Conservation (phyloP, 2,888 invertebrate genomes). For the Drosophila quasianomalipes region DNA sequence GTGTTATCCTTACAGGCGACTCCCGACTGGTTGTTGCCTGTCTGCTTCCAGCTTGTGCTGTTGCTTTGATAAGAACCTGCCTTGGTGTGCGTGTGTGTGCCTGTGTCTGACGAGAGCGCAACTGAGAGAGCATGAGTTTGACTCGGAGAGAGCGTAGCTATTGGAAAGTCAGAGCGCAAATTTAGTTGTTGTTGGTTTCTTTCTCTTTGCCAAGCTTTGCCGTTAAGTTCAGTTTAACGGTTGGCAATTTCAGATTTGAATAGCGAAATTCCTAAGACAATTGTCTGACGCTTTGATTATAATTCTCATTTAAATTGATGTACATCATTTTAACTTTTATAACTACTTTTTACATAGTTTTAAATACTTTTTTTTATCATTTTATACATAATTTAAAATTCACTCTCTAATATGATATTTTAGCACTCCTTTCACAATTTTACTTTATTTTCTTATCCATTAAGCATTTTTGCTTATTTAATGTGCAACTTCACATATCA, state of each 20-base stretch:
- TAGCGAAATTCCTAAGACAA: not conserved
- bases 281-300: not conserved
- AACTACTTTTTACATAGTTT: not conserved
- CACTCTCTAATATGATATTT: not conserved
- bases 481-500: conserved; percentile 15
- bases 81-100: conserved; percentile 51
- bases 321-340: not conserved
- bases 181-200: conserved; percentile 28
- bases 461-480: conserved; percentile 8
- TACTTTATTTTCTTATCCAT: conserved; percentile 17
- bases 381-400: not conserved
- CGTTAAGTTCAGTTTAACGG: conserved; percentile 16
- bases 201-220: conserved; percentile 34
- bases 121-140: conserved; percentile 14
- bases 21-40: conserved; percentile 38
- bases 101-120: conserved; percentile 15
- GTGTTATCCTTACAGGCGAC: conserved; percentile 70
- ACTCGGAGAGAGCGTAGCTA: conserved; percentile 34
- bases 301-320: not conserved
- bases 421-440: not conserved
- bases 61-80: conserved; percentile 68
- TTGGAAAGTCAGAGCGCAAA: conserved; percentile 42
- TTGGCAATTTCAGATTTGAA: conserved; percentile 34
- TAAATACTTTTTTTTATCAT: not conserved
- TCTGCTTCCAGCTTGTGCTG: conserved; percentile 66